Evolutionary conservation across 1,140 invertebrate species (phyloP), one percentile per base, ranked within the genome.

Genomic region (Temnothorax nylanderi): DNA sequence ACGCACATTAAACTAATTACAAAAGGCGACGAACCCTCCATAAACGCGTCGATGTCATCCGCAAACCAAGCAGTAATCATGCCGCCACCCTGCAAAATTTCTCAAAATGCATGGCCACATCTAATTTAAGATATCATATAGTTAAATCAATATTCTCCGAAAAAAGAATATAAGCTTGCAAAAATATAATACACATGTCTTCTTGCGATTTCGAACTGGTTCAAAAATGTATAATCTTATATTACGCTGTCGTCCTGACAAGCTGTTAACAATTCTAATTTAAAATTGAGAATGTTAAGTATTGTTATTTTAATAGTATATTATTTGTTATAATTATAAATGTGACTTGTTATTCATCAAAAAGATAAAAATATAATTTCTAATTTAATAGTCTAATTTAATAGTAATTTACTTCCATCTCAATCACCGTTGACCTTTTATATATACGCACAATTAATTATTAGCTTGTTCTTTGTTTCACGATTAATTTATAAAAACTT

Each of bases 21-120:
- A 11, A 91, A 82, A 21, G 92, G 89, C 54, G 92, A 76, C 10
- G 90, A 69, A 16, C 85, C 54, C 77, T 93, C 92, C 85, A 92
- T 44, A 74, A 87, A 80, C 18, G 85, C 76, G 4, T 91, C 86
- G 3, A 67, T 58, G 49, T 93, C 87, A 16, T 13, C 47, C 2
- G 41, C 81, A 6, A 26, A 51, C 37, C 49, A 69, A 6, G 91
- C 92, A 13, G 87, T 58, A 11, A 88, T 26, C 44, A 91, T 56
- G 10, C 91, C 92, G 13, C 92, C 92, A 0, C 76, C 82, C 92
- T 92, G 62, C 44, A 87, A 87, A 47, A 18, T 60, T 69, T 44
- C 5, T 56, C 41, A 65, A 80, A 34, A 21, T 44, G 34, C n/a
- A 34, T 8, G 34, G 2, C n/a, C 56, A 37, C 4, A 0, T 56